Conservation (phyloP, 2,888 invertebrate species). For the Steinernema scapterisci region DNA sequence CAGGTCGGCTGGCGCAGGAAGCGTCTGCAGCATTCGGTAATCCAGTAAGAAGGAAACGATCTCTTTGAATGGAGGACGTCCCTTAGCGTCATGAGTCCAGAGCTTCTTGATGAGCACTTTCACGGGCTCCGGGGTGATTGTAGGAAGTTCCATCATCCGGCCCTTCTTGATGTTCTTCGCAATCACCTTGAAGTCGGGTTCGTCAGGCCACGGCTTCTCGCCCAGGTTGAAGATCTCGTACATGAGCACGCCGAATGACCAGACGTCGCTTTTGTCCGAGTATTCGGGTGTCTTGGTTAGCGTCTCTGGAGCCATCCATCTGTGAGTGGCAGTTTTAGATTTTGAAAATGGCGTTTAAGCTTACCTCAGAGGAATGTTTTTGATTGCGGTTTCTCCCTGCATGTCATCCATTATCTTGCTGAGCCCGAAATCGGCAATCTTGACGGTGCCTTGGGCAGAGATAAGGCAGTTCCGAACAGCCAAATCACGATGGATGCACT, state of each 20-base stretch:
- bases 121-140: conserved; percentile 26
- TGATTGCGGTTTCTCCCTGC: conserved; percentile 25
- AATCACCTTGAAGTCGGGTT: conserved; percentile 38
- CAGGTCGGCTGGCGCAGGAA: not conserved
- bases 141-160: conserved; percentile 49
- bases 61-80: conserved; percentile 36
- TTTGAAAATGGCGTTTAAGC: not conserved
- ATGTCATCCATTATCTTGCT: conserved; percentile 40
- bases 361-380: conserved; percentile 41
- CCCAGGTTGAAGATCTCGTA: conserved; percentile 49
- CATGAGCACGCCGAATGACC: conserved; percentile 53
- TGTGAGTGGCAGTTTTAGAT: not conserved
- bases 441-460: conserved; percentile 52
- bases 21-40: not conserved
- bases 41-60: conserved; percentile 35
- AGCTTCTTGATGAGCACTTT: conserved; percentile 33
- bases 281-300: conserved; percentile 46
- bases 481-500: conserved; percentile 83
- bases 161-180: conserved; percentile 43
- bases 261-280: conserved; percentile 51
- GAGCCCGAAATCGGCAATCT: conserved; percentile 67
- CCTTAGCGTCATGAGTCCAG: conserved; percentile 31
- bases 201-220: conserved; percentile 37
- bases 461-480: conserved; percentile 82
- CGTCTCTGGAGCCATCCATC: conserved; percentile 60